Evolutionary conservation across 2,797 vertebrate genomes (phyloP), one percentile per base, ranked within the genome.

Genomic region (Rhabdomys pumilio): DNA sequence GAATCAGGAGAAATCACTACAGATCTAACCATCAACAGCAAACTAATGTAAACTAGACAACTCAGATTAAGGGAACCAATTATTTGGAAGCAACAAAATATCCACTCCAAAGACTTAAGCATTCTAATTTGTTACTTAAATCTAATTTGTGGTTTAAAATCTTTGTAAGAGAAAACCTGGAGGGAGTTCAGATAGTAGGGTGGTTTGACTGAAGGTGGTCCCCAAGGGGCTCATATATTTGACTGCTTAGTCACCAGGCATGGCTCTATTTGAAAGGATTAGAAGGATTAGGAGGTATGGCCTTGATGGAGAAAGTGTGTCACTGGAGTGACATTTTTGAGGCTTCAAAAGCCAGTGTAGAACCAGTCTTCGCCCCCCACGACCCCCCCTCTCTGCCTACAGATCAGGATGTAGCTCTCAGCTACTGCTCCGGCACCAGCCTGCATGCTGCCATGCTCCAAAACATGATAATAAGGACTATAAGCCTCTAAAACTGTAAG

Each of bases 111-210:
- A 86, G 41, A 90, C 76, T 57, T 1, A 94, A n/a, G 89, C 14
- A 69, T 73, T 3, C 19, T 89, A 65, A 92, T 81, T 65, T 91
- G 24, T 41, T 29, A 61, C 31, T 73, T 75, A 93, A 97, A 77
- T 89, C 22, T 26, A 87, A 95, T 91, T 73, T 95, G 14, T 87
- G n/a, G n/a, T 88, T 94, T 47, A 79, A 94, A 95, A 57, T 31
- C 41, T 81, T 90, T 73, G 69, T 26, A 84, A 57, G 86, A 95
- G 83, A 87, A 93, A 92, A 87, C 2, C 6, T 17, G 34, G 55
- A 7, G 41, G 44, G 61, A 9, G 50, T 47, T 92, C 41, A 69
- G 31, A 86, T n/a, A 8, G 31, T 53, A 22, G 50, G 84, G 34
- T n/a, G 8, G 65, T 53, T 15, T 86, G 31, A 14, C 34, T 53